Evolutionary conservation across 2,113 vertebrate species (phyloP).

Genomic region (Eptatretus burgeri): DNA sequence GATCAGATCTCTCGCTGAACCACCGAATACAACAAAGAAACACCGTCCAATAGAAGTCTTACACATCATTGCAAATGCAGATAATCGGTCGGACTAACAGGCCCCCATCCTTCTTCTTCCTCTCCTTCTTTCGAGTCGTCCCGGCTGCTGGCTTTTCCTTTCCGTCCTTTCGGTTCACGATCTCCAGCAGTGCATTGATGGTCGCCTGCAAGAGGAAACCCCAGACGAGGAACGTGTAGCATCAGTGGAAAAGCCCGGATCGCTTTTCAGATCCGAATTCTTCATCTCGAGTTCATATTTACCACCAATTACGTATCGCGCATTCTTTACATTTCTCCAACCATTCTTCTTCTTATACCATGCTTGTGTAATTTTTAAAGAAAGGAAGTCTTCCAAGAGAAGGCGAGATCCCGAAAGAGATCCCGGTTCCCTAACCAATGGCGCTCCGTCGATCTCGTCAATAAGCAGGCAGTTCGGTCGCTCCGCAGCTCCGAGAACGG

Average conservation of each 20-base stretch:
- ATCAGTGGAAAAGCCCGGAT: no score
- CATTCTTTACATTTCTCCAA: no score
- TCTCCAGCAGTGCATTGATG: slow-evolving; percentile 33
- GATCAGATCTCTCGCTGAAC: not conserved
- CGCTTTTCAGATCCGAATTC: no score
- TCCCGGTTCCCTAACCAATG: slow-evolving; percentile 22
- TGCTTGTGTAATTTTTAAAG: no score
- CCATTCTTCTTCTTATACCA: no score
- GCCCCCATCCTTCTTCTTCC: slow-evolving; percentile 24
- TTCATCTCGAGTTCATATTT: no score
- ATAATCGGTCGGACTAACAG: slow-evolving; percentile 49
- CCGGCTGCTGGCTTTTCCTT: not conserved
- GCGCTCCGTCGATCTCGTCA: slow-evolving; percentile 72
- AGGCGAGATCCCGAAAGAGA: not conserved
- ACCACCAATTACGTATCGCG: no score
- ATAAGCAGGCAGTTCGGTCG: slow-evolving; percentile 78
- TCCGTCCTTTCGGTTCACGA: slow-evolving; percentile 31
- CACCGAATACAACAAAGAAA: not conserved
- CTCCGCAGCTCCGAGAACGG: slow-evolving; percentile 44
- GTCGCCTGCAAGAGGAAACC: slow-evolving; percentile 25
- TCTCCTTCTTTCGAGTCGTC: slow-evolving; percentile 11
- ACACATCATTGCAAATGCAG: slow-evolving; percentile 91
- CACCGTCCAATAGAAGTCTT: slow-evolving; percentile 10
- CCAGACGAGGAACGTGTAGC: no score
- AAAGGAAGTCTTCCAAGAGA: not conserved